Conservation (phyloP, 1,140 invertebrate genomes). For the Drosophila truncata region DNA sequence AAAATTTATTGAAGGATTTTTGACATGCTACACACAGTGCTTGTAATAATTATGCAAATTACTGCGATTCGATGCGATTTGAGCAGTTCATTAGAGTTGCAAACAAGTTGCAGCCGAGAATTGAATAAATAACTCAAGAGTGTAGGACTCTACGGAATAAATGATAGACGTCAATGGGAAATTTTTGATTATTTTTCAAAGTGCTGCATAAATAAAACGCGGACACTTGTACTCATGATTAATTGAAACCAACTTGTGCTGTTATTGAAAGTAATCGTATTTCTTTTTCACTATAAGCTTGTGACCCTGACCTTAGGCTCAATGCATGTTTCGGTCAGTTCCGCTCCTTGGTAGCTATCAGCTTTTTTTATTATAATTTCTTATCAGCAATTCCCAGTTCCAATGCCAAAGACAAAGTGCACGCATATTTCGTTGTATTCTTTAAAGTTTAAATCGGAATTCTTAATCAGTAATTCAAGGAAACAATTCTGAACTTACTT, state of each 20-base stretch:
- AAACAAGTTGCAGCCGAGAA: conserved; percentile 38
- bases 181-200: conserved; percentile 11
- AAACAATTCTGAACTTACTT: conserved; percentile 1
- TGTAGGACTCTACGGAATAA: not conserved
- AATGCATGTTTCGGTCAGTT: conserved; percentile 32
- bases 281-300: conserved; percentile 2
- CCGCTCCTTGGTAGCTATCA: conserved; percentile 31
- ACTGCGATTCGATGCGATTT: conserved; percentile 17
- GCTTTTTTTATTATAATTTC: conserved; percentile 7
- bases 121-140: conserved; percentile 27
- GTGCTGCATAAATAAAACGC: conserved; percentile 1
- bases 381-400: conserved; percentile 20
- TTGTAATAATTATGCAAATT: conserved; percentile 48
- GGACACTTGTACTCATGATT: not conserved
- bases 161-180: not conserved
- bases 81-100: conserved; percentile 52
- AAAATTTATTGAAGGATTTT: conserved; percentile 58
- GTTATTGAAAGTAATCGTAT: conserved; percentile 5
- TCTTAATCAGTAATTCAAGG: conserved; percentile 2
- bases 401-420: conserved; percentile 35
- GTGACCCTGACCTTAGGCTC: conserved; percentile 26
- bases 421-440: conserved; percentile 9
- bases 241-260: conserved; percentile 1
- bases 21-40: conserved; percentile 35
- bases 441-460: conserved; percentile 7